Conservation (phyloP, 2,797 vertebrate species). For the Hephaestus fuliginosus region DNA sequence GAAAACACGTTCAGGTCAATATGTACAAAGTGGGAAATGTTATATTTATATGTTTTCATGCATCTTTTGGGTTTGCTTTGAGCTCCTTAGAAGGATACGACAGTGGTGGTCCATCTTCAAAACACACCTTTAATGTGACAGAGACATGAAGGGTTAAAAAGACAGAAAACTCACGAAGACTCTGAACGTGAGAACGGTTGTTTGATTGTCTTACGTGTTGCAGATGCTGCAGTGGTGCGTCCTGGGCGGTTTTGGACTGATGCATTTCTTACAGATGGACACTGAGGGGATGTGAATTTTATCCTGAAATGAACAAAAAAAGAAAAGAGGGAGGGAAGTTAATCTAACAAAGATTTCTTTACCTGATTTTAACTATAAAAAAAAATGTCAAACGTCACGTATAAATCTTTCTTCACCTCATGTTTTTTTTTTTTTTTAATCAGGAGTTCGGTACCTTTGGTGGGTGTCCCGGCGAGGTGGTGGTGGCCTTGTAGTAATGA, state of each 20-base stretch:
- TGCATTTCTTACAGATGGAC: conserved; percentile 97
- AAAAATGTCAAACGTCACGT: too few relatives aligned
- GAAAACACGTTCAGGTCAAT: conserved; percentile 81
- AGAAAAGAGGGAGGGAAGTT: neutral
- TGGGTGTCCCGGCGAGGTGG: conserved; percentile 91
- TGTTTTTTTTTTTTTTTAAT: too few relatives aligned
- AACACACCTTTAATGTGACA: conserved; percentile 89
- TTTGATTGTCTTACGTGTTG: conserved; percentile 85
- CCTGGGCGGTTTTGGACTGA: conserved; percentile 93
- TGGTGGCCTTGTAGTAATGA: conserved; percentile 98
- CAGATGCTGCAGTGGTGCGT: conserved; percentile 99
- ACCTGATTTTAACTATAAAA: too few relatives aligned
- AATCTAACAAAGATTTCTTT: neutral
- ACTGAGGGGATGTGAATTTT: conserved; percentile 88
- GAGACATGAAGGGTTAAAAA: neutral
- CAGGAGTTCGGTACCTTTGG: conserved; percentile 86
- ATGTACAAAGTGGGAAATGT: neutral
- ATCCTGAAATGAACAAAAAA: conserved; percentile 78
- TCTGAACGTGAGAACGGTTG: neutral
- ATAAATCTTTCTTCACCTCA: too few relatives aligned
- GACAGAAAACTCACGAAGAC: neutral
- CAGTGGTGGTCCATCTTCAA: conserved; percentile 99
- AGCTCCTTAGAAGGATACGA: conserved; percentile 92
- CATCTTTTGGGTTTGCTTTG: neutral
- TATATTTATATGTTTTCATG: neutral